A percentile compares a stretch with the other conserved stretches of the same genome.
These are phyloP conservation scores for Aromia moschata DNA, from an alignment of 2,888 invertebrate species.

Conservation along the genomic window DNA sequence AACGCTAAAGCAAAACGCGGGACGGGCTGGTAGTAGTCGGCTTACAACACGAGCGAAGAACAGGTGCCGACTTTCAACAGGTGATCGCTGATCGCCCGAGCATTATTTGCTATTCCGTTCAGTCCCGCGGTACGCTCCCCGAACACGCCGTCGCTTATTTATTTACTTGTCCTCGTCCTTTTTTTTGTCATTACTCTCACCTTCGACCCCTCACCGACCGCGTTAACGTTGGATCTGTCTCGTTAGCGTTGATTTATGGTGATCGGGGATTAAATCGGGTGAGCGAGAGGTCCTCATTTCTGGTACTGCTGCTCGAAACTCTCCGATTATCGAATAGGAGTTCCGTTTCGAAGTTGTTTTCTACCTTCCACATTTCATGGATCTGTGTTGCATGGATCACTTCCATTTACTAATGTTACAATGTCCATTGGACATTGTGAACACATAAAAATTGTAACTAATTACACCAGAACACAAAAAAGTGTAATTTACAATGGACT, in stretches of 20 bases:
- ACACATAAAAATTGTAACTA: no score
- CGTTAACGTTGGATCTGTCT: conserved; percentile 7
- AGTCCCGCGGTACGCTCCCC: conserved; percentile 1
- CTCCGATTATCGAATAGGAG: no score
- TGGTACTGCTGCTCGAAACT: no score
- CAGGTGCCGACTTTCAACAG: conserved; percentile 17
- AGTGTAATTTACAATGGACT: no score
- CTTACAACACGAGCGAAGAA: conserved; percentile 6
- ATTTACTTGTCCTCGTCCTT: conserved; percentile 4
- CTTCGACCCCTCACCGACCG: no score
- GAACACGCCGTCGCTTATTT: conserved; percentile 14
- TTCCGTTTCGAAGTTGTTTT: no score
- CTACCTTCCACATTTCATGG: no score
- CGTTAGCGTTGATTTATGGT: conserved; percentile 5
- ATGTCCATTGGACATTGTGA: no score
- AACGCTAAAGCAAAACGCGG: not conserved
- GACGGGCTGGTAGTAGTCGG: not conserved
- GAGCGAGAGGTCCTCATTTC: no score
- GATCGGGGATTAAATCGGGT: not conserved
- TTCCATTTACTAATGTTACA: no score
- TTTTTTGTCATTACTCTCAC: conserved; percentile 6
- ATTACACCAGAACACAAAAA: no score
- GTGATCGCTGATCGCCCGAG: conserved; percentile 1
- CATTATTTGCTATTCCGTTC: conserved; percentile 14
- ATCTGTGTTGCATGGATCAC: no score